phyloP scores from a whole-genome alignment of 2,797 vertebrate species.

The Aphelocoma californica region DNA sequence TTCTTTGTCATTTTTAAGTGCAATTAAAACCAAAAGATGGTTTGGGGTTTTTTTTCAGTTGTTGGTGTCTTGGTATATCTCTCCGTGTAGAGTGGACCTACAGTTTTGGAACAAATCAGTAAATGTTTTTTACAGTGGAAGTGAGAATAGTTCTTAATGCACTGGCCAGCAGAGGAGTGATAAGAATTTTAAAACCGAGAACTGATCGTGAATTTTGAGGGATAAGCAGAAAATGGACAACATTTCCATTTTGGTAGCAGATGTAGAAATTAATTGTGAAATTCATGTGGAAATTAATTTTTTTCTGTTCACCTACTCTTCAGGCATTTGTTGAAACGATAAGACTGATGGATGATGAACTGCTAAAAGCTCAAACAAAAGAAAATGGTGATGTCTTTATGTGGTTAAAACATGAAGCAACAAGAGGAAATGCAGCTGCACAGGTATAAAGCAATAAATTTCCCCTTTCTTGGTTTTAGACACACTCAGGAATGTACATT shows the following conservation, averaged over 20 bases:
- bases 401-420: constrained; percentile 87
- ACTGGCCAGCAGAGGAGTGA: not conserved
- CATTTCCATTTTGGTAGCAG: not conserved
- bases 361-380: constrained; percentile 78
- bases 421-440: constrained; percentile 81
- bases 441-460: constrained; percentile 77
- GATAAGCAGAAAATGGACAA: not conserved
- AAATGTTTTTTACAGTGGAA: not conserved
- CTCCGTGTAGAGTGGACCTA: not conserved
- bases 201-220: not conserved
- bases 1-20: not conserved
- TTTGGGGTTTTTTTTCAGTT: not conserved
- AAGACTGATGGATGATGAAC: constrained; percentile 80
- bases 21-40: not conserved
- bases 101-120: not conserved
- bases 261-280: not conserved
- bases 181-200: not conserved
- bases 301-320: constrained; percentile 33
- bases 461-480: not conserved
- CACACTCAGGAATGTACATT: not conserved
- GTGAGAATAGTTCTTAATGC: not conserved
- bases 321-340: constrained; percentile 84
- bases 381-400: constrained; percentile 82
- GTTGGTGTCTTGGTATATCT: not conserved
- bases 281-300: not conserved